phyloP scores from a whole-genome alignment of 2,113 vertebrate genomes.

The Arenaria interpres region DNA sequence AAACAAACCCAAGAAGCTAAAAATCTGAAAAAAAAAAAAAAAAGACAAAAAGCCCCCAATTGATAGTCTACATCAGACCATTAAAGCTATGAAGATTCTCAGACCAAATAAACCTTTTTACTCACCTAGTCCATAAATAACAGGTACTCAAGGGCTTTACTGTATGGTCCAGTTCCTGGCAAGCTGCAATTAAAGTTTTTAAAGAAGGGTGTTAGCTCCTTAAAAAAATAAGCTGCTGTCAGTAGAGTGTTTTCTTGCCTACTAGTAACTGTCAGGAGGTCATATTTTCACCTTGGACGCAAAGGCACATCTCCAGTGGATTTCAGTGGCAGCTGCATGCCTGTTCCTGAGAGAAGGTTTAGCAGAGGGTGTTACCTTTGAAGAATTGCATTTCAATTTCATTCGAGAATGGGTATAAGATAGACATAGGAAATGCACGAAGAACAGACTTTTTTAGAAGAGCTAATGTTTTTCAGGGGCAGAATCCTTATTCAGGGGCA shows the following conservation, averaged over 20 bases:
- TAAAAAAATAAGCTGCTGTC: background rate
- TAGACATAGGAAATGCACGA: background rate
- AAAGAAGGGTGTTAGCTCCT: background rate
- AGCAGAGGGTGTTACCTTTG: background rate
- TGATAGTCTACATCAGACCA: background rate
- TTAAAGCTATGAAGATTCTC: conserved; percentile 10
- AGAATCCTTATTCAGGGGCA: background rate
- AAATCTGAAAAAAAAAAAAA: background rate
- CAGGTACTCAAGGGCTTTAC: background rate
- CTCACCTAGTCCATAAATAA: conserved; percentile 15
- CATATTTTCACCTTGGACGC: background rate
- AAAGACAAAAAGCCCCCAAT: background rate
- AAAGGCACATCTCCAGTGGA: background rate
- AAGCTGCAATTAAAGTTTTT: conserved; percentile 33
- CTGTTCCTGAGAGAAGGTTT: background rate
- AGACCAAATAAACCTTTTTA: background rate
- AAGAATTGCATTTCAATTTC: background rate
- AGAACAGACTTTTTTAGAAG: background rate
- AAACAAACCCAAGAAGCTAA: background rate
- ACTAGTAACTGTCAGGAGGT: background rate
- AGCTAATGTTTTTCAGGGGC: background rate
- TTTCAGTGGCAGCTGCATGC: background rate
- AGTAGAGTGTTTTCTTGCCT: conserved; percentile 6
- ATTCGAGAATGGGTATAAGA: background rate
- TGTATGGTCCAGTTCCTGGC: background rate